Conservation (phyloP, 2,888 invertebrate genomes). For the Spialia ferax region DNA sequence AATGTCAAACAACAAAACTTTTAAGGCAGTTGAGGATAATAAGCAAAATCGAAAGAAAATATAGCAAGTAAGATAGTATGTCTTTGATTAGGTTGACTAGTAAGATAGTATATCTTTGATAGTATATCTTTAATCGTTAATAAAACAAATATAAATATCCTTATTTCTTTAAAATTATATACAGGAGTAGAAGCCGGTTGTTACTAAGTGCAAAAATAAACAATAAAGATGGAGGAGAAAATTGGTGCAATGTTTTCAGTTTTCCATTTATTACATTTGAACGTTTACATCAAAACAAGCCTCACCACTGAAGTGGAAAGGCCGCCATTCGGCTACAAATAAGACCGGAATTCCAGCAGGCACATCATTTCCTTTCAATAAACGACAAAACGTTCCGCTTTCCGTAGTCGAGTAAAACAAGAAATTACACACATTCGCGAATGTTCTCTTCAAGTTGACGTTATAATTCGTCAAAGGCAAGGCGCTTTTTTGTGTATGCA, state of each 20-base stretch:
- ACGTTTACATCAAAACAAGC: constrained; percentile 28
- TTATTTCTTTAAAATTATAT: too few species aligned
- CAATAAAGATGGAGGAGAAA: not conserved
- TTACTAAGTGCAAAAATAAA: not conserved
- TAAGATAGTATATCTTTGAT: too few species aligned
- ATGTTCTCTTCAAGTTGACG: constrained; percentile 68
- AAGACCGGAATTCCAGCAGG: constrained; percentile 27
- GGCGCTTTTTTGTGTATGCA: constrained; percentile 62
- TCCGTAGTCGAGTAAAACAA: constrained; percentile 35
- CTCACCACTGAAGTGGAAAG: not conserved
- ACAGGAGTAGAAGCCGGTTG: not conserved
- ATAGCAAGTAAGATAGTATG: too few species aligned
- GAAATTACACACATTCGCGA: constrained; percentile 50
- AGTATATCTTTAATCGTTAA: too few species aligned
- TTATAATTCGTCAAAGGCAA: constrained; percentile 80
- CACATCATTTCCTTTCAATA: constrained; percentile 39
- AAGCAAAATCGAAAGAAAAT: too few species aligned
- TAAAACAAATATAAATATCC: too few species aligned
- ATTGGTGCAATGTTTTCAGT: too few species aligned
- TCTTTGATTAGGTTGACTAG: too few species aligned
- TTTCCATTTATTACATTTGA: constrained; percentile 7
- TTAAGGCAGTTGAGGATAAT: too few species aligned
- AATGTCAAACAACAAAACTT: too few species aligned
- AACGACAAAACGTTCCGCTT: constrained; percentile 36
- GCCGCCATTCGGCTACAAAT: constrained; percentile 26